A percentile compares a stretch with the other conserved stretches of the same genome.
phyloP scores from a whole-genome alignment of 1,140 invertebrate genomes.

The Drosophila carrolli region DNA sequence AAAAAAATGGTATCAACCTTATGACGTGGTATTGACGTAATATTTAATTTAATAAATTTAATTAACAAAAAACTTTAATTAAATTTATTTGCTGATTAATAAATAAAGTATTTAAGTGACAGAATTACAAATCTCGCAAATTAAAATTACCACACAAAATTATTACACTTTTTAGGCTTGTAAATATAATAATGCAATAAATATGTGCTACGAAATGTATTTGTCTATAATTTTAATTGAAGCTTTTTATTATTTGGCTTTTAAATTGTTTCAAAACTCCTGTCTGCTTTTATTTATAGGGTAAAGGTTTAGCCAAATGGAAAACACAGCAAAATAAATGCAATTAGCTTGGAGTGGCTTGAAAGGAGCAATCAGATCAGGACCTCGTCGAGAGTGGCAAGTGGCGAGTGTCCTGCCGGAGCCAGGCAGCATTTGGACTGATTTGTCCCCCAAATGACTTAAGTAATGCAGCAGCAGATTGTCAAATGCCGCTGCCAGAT shows the following conservation, averaged over 20 bases:
- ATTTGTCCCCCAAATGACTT: constrained; percentile 61
- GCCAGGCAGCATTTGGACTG: constrained; percentile 31
- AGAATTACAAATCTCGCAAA: not conserved
- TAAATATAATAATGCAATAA: no score
- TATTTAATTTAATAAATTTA: no score
- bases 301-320: not conserved
- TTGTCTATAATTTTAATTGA: no score
- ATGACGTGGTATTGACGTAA: no score
- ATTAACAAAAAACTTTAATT: no score
- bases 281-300: not conserved
- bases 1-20: no score
- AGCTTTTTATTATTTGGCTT: no score
- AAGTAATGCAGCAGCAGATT: constrained; percentile 64
- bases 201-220: no score
- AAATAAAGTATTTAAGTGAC: not conserved
- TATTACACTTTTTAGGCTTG: no score
- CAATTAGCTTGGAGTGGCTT: constrained; percentile 33
- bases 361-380: constrained; percentile 24
- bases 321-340: constrained; percentile 23
- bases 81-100: not conserved
- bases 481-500: constrained; percentile 42
- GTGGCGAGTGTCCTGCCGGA: constrained; percentile 17
- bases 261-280: no score
- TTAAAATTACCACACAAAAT: no score
- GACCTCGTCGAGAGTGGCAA: constrained; percentile 6